A percentile compares a stretch with the other conserved stretches of the same genome.
Conservation (phyloP, 2,797 vertebrate species). For the Peromyscus melanophrys region DNA sequence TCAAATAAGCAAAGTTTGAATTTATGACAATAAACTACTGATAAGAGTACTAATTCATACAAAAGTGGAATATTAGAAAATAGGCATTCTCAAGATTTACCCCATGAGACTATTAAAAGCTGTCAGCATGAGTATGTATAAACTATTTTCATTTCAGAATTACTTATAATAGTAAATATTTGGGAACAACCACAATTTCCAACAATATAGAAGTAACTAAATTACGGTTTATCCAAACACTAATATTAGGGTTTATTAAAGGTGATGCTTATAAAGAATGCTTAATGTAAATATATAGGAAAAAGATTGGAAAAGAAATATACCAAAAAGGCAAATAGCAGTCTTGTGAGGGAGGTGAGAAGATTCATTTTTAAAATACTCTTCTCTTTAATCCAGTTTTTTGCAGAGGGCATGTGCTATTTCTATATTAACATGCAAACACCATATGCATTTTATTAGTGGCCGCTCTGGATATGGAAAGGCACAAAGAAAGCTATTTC, state of each 20-base stretch:
- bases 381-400: background rate
- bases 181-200: constrained; percentile 17
- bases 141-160: constrained; percentile 34
- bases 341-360: background rate
- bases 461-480: background rate
- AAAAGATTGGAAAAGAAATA: constrained; percentile 43
- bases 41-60: background rate
- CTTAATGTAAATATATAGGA: constrained; percentile 29
- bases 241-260: constrained; percentile 11
- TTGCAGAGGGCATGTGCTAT: background rate
- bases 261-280: constrained; percentile 51
- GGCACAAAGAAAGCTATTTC: constrained; percentile 65
- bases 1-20: constrained; percentile 28
- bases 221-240: background rate
- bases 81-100: constrained; percentile 38
- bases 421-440: constrained; percentile 50
- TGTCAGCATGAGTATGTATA: background rate
- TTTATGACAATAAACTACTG: background rate
- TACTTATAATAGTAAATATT: constrained; percentile 24
- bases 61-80: constrained; percentile 14
- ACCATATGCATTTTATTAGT: background rate
- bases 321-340: background rate
- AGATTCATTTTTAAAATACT: background rate
- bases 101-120: constrained; percentile 6
- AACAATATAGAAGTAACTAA: background rate